Percentiles rank a stretch among this genome's conserved stretches.
These are phyloP conservation scores for Puffinus mauretanicus DNA, from an alignment of 2,113 vertebrate genomes.

Conservation along the genomic window DNA sequence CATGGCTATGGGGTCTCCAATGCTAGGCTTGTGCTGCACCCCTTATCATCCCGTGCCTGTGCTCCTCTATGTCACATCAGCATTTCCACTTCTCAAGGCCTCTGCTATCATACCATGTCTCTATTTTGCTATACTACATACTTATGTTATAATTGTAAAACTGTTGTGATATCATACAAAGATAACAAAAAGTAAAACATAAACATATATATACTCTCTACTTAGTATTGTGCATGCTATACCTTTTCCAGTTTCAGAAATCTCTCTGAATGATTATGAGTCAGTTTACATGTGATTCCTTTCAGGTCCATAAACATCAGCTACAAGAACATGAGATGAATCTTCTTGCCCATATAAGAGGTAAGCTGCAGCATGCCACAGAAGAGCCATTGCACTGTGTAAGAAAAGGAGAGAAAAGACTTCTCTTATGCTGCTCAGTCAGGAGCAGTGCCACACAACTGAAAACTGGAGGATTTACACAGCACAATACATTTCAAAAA, in stretches of 20 bases:
- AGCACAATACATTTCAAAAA: background rate
- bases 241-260: background rate
- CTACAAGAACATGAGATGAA: background rate
- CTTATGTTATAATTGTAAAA: background rate
- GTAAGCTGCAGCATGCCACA: background rate
- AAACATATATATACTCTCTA: background rate
- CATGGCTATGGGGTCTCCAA: too few species aligned
- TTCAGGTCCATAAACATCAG: background rate
- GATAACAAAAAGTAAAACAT: background rate
- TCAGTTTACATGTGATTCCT: background rate
- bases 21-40: background rate
- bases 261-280: background rate
- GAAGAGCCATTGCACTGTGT: background rate
- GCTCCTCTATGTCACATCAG: background rate
- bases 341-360: background rate
- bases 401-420: background rate
- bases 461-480: background rate
- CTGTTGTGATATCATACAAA: background rate
- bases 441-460: background rate
- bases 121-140: background rate
- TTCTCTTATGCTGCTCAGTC: background rate
- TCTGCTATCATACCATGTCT: background rate
- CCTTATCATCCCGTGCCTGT: background rate
- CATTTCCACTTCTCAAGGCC: background rate
- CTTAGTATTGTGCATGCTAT: background rate